Percentiles rank a stretch among this genome's conserved stretches.
Evolutionary conservation across 2,888 invertebrate species (phyloP).

Genomic region (Sarcophaga carnaria): DNA sequence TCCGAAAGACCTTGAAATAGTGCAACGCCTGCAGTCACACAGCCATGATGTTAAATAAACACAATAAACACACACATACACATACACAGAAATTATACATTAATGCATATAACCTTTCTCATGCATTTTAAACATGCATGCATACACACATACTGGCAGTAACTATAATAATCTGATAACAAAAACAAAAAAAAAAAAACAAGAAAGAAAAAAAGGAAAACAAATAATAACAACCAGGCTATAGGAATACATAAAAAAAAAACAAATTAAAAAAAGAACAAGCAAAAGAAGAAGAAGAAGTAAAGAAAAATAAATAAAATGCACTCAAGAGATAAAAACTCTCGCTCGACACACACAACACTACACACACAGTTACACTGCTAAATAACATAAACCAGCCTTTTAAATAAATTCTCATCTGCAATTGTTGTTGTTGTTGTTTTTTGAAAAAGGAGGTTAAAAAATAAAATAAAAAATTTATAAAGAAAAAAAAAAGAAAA

Average conservation of each 20-base stretch:
- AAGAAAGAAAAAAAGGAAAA: constrained; percentile 19
- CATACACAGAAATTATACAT: background rate
- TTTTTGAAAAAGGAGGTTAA: constrained; percentile 41
- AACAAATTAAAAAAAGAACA: constrained; percentile 64
- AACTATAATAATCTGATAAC: constrained; percentile 54
- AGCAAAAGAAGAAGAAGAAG: constrained; percentile 25
- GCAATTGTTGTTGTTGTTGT: constrained; percentile 29
- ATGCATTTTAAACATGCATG: too few species aligned
- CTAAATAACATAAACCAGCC: background rate
- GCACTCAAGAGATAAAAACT: constrained; percentile 60
- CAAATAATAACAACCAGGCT: constrained; percentile 19
- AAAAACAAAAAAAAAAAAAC: constrained; percentile 38
- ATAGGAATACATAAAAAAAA: constrained; percentile 54
- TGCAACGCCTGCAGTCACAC: constrained; percentile 76
- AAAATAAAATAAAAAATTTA: constrained; percentile 7
- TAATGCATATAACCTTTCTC: too few species aligned
- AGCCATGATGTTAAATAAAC: constrained; percentile 54
- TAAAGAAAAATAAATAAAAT: constrained; percentile 61
- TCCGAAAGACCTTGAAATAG: constrained; percentile 77
- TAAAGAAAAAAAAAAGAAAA: background rate
- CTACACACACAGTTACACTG: background rate
- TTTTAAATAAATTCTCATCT: constrained; percentile 58
- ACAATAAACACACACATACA: constrained; percentile 17
- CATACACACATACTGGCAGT: constrained; percentile 26
- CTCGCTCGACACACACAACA: constrained; percentile 5